These are phyloP conservation scores for Sphenopsis melanotis DNA, from an alignment of 2,797 vertebrate species.

Conservation along the genomic window DNA sequence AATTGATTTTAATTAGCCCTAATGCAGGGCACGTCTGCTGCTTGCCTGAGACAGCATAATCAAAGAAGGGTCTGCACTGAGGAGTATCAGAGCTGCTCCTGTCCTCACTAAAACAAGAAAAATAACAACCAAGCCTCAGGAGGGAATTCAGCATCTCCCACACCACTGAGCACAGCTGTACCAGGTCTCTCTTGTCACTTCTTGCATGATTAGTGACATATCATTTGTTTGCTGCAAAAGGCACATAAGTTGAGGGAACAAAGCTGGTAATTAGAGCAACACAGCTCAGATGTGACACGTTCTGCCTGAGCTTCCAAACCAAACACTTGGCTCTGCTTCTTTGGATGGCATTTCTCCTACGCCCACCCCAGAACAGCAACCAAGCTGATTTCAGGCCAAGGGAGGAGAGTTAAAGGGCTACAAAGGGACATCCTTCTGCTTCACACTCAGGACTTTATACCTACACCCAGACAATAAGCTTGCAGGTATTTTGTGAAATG, in stretches of 20 bases:
- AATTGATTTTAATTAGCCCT: background rate
- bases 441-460: background rate
- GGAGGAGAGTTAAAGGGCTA: background rate
- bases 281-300: background rate
- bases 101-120: background rate
- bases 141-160: background rate
- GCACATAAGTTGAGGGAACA: background rate
- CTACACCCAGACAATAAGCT: background rate
- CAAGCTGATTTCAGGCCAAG: slow-evolving; percentile 4
- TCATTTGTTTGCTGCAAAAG: slow-evolving; percentile 49
- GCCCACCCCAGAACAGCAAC: slow-evolving; percentile 29
- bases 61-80: background rate
- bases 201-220: background rate
- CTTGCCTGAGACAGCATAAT: background rate
- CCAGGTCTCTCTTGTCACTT: background rate
- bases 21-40: background rate
- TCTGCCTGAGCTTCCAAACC: slow-evolving; percentile 50
- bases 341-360: slow-evolving; percentile 51
- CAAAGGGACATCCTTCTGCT: background rate
- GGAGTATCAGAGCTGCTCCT: background rate
- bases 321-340: slow-evolving; percentile 57
- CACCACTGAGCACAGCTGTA: slow-evolving; percentile 9
- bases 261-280: slow-evolving; percentile 35
- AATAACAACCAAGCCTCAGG: background rate
- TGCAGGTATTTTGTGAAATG: background rate